Evolutionary conservation across 1,140 invertebrate species (phyloP).

Genomic region (Aphis gossypii): DNA sequence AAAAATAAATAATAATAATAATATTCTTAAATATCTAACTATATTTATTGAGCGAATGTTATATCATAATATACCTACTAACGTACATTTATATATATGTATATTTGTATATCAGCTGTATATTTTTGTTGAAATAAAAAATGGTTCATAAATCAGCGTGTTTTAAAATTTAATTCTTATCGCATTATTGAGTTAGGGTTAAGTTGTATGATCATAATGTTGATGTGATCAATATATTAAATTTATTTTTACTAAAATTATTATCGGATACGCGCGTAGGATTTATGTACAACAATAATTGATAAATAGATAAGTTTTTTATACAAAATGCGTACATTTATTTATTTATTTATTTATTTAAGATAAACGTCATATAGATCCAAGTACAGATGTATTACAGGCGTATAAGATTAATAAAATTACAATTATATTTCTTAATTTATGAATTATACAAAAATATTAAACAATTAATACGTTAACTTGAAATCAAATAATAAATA

Average conservation of each 20-base stretch:
- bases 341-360: too few relatives aligned
- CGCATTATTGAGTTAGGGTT: background rate
- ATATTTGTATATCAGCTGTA: too few relatives aligned
- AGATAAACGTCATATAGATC: too few relatives aligned
- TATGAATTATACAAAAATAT: too few relatives aligned
- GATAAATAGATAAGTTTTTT: background rate
- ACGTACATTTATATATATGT: background rate
- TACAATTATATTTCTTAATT: too few relatives aligned
- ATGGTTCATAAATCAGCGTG: background rate
- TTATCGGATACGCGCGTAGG: background rate
- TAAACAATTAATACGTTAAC: too few relatives aligned
- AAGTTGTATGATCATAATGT: background rate
- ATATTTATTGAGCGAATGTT: background rate
- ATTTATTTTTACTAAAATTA: background rate
- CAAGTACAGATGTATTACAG: too few relatives aligned
- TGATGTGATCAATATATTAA: too few relatives aligned
- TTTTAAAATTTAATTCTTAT: background rate
- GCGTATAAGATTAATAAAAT: too few relatives aligned
- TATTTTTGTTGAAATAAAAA: background rate
- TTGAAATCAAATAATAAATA: too few relatives aligned
- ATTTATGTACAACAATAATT: background rate
- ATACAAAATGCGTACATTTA: background rate
- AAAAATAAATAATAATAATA: background rate
- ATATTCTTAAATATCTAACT: background rate
- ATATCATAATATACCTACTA: background rate